phyloP scores from a whole-genome alignment of 2,113 vertebrate species.

The Ammodytes marinus region DNA sequence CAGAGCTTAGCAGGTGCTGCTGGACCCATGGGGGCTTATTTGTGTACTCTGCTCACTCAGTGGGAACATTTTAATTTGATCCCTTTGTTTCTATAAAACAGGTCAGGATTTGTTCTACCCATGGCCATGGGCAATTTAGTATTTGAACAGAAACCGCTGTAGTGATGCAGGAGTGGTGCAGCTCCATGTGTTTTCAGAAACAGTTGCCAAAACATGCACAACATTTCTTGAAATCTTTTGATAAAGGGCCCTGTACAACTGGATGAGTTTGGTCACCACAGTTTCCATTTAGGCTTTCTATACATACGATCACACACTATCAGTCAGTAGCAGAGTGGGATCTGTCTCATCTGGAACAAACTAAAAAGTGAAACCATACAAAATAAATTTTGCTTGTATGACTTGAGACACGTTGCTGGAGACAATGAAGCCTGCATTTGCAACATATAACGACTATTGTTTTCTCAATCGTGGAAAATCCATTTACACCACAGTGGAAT shows the following conservation, averaged over 20 bases:
- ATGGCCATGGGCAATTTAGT: constrained; percentile 52
- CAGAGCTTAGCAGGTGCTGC: constrained; percentile 73
- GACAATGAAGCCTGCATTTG: constrained; percentile 7
- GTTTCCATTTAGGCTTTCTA: constrained; percentile 6
- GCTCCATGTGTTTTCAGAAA: constrained; percentile 13
- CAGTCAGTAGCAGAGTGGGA: not conserved
- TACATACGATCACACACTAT: not conserved
- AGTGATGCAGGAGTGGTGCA: constrained; percentile 15
- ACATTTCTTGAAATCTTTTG: not conserved
- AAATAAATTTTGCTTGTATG: not conserved
- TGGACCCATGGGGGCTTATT: constrained; percentile 65
- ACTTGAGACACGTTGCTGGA: not conserved
- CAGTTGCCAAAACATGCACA: constrained; percentile 15
- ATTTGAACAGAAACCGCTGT: constrained; percentile 35
- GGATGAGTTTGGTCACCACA: not conserved
- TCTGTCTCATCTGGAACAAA: not conserved
- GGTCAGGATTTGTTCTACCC: constrained; percentile 76
- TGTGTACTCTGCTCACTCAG: constrained; percentile 76
- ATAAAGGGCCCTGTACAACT: not conserved
- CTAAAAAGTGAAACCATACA: not conserved
- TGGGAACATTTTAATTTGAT: constrained; percentile 84
- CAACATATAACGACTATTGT: constrained; percentile 52
- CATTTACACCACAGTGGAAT: constrained; percentile 53
- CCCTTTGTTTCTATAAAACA: constrained; percentile 79
- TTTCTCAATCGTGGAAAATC: constrained; percentile 56